Evolutionary conservation across 2,888 invertebrate species (phyloP).

Genomic region (Folsomia candida): DNA sequence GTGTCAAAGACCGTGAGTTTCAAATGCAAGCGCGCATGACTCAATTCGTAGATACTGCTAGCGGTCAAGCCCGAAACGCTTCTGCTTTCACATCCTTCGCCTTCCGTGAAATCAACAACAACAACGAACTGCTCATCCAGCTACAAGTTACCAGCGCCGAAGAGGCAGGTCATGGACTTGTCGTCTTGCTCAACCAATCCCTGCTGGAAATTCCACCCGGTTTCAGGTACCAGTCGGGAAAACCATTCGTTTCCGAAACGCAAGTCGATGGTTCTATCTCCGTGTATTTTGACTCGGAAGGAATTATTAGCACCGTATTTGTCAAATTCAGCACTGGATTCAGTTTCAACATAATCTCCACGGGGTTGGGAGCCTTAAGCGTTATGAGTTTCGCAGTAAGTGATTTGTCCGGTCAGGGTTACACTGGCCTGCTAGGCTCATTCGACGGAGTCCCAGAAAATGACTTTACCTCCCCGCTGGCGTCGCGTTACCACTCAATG

Average conservation of each 20-base stretch:
- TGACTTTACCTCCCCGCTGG: background rate
- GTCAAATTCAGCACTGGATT: background rate
- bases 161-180: background rate
- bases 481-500: background rate
- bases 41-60: background rate
- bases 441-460: background rate
- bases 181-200: background rate
- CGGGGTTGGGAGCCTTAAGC: background rate
- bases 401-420: background rate
- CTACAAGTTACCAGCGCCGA: background rate
- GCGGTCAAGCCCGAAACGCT: background rate
- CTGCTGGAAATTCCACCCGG: background rate
- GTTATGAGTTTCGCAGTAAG: background rate
- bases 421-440: background rate
- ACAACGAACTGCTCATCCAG: background rate
- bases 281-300: background rate
- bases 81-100: background rate
- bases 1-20: background rate
- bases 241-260: background rate
- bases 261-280: background rate
- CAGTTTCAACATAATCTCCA: background rate
- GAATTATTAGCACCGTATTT: background rate
- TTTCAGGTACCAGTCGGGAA: background rate
- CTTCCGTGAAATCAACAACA: background rate
- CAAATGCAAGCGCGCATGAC: background rate